Base-by-base conservation (phyloP, 2,888 invertebrate species). In the Acronicta leporina region DNA sequence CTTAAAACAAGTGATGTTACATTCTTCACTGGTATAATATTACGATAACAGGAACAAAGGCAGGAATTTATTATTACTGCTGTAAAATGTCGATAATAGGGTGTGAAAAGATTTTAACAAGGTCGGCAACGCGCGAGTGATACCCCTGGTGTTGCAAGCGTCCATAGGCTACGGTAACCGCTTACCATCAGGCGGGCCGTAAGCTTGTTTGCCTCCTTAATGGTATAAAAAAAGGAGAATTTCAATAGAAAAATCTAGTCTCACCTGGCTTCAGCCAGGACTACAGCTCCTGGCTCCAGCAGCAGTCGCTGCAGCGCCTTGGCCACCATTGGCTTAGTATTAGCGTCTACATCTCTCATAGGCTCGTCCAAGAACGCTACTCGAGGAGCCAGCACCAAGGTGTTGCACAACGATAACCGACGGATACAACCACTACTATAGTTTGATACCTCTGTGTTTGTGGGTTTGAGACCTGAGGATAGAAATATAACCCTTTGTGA, bases 301-400 rank as follows among this genome's bases (percentile, higher is more conserved):
- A 27, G 46, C 0, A 73, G 48, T 14, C 25, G 45, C n/a, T 20
- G 30, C 15, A 73, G 25, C 9, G 68, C 56, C 27, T 56, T 54
- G 30, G 44, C 53, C 7, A 75, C 51, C 3, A 75, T n/a, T 0
- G 49, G 30, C 11, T 59, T 63, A 1, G 55, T 54, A 25, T 13
- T 43, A 0, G 51, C 15, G n/a, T 73, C 73, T 5, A 71, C 48
- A 2, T 45, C 25, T 0, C 14, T 27, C 56, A 71, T 49, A 4
- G 73, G 75, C 15, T 67, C 72, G 11, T 75, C 68, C 14, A 73
- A 20, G 1, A 73, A 47, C 3, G 61, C 75, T n/a, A 75, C 61
- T 0, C n/a, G 2, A 0, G 73, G 73, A 2, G n/a, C 7, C 30
- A 63, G 15, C 1, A 69, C 46, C 25, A 69, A 14, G 0, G 52